These are phyloP conservation scores for Dryocosmus kuriphilus DNA, from an alignment of 2,888 invertebrate genomes.

Conservation along the genomic window DNA sequence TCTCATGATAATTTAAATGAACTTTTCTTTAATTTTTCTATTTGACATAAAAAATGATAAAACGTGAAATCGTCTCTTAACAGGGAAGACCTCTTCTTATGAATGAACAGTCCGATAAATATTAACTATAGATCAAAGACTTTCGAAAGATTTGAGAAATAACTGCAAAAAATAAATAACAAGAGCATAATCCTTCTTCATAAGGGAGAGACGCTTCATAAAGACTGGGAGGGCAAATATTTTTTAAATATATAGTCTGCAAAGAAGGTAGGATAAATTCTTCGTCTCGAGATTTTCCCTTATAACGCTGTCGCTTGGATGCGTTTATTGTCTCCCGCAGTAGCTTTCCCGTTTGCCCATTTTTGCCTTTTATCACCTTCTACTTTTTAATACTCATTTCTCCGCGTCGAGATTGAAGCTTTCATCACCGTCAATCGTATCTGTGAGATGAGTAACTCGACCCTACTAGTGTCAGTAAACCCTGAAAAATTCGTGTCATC, in stretches of 20 bases:
- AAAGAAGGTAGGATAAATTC: not conserved
- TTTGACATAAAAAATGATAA: too few species aligned
- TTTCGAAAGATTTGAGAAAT: not conserved
- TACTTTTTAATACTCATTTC: slow-evolving; percentile 15
- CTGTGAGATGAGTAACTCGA: not conserved
- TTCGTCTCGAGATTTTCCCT: slow-evolving; percentile 6
- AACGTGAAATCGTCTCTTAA: too few species aligned
- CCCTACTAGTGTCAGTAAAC: not conserved
- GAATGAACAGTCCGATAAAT: not conserved
- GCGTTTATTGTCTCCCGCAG: slow-evolving; percentile 30
- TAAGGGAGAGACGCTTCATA: not conserved
- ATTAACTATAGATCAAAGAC: not conserved
- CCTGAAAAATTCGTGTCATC: not conserved
- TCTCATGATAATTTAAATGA: too few species aligned
- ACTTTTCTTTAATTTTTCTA: too few species aligned
- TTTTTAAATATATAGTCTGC: not conserved
- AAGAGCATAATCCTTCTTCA: not conserved
- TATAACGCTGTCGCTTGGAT: slow-evolving; percentile 21
- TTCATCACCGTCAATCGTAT: not conserved
- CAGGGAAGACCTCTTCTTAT: not conserved
- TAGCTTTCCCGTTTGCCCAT: slow-evolving; percentile 23
- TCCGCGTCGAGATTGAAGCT: slow-evolving; percentile 10
- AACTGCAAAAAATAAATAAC: not conserved
- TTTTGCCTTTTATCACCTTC: slow-evolving; percentile 5
- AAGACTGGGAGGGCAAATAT: not conserved